These are phyloP conservation scores for Poeciliopsis turrubarensis DNA, from an alignment of 2,113 vertebrate species.

Conservation along the genomic window DNA sequence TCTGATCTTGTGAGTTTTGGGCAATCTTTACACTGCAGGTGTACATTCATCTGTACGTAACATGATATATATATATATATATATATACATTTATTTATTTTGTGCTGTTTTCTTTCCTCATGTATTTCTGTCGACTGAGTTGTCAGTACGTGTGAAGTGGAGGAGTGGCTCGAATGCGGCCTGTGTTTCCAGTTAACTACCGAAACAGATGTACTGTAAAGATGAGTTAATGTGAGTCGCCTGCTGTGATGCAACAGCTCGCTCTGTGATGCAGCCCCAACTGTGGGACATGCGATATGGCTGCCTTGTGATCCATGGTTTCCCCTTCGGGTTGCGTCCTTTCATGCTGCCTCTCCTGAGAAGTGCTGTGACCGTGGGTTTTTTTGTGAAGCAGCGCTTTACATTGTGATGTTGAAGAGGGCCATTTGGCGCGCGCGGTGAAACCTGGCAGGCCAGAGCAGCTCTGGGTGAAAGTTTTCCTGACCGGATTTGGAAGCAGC, in stretches of 20 bases:
- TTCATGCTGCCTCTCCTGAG: neutral
- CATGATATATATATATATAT: too few species aligned
- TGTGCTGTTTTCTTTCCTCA: neutral
- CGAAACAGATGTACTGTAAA: slow-evolving; percentile 6
- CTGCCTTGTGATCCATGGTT: neutral
- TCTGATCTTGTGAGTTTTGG: too few species aligned
- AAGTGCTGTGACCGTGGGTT: neutral
- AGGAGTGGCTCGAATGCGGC: neutral
- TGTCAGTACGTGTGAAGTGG: neutral
- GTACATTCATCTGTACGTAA: too few species aligned
- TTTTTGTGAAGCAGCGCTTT: slow-evolving; percentile 7
- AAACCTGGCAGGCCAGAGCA: slow-evolving; percentile 13
- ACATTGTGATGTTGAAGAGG: slow-evolving; percentile 2
- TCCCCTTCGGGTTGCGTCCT: neutral
- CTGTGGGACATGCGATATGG: slow-evolving; percentile 1
- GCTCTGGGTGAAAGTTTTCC: slow-evolving; percentile 46
- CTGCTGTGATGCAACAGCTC: slow-evolving; percentile 44
- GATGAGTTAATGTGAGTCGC: neutral
- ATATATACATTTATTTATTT: too few species aligned
- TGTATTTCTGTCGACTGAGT: neutral
- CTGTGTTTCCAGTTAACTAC: neutral
- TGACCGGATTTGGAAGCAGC: slow-evolving; percentile 40
- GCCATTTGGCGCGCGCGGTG: slow-evolving; percentile 6
- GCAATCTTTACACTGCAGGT: too few species aligned
- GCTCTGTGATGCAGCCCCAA: slow-evolving; percentile 18